A percentile compares a stretch with the other conserved stretches of the same genome.
These are phyloP conservation scores for Zaprionus ghesquierei DNA, from an alignment of 1,140 invertebrate genomes.

Conservation along the genomic window DNA sequence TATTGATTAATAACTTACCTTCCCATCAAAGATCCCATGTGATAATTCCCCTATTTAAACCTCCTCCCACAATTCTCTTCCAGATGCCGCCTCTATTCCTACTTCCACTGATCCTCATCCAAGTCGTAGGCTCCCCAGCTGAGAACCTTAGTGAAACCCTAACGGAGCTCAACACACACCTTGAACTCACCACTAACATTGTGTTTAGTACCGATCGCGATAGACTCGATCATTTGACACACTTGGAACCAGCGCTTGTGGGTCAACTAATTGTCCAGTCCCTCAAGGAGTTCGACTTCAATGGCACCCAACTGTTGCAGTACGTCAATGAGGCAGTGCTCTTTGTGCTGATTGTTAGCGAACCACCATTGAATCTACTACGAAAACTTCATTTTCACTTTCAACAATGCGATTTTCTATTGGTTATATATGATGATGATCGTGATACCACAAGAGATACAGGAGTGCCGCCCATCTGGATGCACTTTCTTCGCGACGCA, in stretches of 20 bases:
- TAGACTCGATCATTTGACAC: not conserved
- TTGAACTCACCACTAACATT: slow-evolving; percentile 37
- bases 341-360: slow-evolving; percentile 34
- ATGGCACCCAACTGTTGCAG: slow-evolving; percentile 16
- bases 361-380: slow-evolving; percentile 30
- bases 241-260: not conserved
- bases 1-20: not conserved
- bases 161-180: slow-evolving; percentile 41
- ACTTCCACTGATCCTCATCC: not conserved
- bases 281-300: not conserved
- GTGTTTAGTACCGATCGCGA: slow-evolving; percentile 20
- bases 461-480: slow-evolving; percentile 16
- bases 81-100: slow-evolving; percentile 45
- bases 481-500: slow-evolving; percentile 13
- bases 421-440: slow-evolving; percentile 7
- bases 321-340: slow-evolving; percentile 14
- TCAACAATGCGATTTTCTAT: slow-evolving; percentile 40
- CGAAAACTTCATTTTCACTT: slow-evolving; percentile 17
- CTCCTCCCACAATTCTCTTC: slow-evolving; percentile 23
- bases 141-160: slow-evolving; percentile 15
- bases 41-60: not conserved
- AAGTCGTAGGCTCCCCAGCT: not conserved
- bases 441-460: not conserved
- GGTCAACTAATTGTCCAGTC: slow-evolving; percentile 25
- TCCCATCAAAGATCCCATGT: not conserved